Evolutionary conservation across 2,797 vertebrate species (phyloP), one percentile per base, ranked within the genome.

Genomic region (Tragelaphus eurycerus): DNA sequence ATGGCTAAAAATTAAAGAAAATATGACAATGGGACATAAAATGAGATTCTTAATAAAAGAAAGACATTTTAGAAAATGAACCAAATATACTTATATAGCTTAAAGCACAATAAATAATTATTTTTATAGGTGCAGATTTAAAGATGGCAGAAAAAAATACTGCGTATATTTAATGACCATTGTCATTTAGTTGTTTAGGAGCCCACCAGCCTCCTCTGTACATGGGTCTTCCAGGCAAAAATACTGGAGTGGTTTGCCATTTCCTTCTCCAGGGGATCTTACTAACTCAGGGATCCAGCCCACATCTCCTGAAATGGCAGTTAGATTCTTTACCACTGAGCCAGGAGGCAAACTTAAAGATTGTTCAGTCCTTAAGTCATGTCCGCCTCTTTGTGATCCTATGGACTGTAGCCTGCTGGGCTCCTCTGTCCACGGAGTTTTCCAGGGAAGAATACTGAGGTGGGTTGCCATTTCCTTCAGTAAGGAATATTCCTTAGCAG

Each of bases 291-390:
- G 64, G 19, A 38, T 71, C 64, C 64, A 38, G 64, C 64, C 34
- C 34, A 23, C 5, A 38, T 38, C 64, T 12, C n/a, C n/a, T 38
- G 34, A 71, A 71, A 38, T 38, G 64, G 34, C 34, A 38, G 19
- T 19, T 38, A 71, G 10, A 38, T 71, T 71, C n/a, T 71, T 71
- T 23, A 71, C n/a, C 19, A 71, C 34, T 38, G 34, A 71, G 5
- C 10, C 34, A 71, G 34, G 10, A 38, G 19, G 5, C 64, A 23
- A 38, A 38, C 19, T 71, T 38, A 71, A 23, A 71, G 64, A 71
- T 6, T 21, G 34, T 12, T 38, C 10, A 38, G 10, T 71, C 10
- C 0, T 71, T 38, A 71, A 71, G 19, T 38, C 2, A 0, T 71
- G 64, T 38, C 17, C 0, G 0, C 12, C 64, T 71, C 34, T 71